Evolutionary conservation across 2,113 vertebrate species (phyloP), one percentile per base, ranked within the genome.

Genomic region (Istiophorus platypterus): DNA sequence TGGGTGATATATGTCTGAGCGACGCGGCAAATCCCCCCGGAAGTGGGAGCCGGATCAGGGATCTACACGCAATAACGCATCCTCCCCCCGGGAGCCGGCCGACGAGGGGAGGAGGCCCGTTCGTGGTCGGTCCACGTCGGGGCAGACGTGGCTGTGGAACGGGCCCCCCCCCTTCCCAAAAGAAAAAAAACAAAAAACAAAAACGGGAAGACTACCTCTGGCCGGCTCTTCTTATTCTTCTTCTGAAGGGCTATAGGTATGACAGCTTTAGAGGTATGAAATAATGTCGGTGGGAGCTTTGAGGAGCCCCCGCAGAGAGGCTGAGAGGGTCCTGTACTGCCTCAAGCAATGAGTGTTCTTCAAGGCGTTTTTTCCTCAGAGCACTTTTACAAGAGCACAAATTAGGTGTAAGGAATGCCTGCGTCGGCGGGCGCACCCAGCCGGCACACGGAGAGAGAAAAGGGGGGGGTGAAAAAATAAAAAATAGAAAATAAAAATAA

Each of bases 311-410:
- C 62, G 82, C 84, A 78, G 88, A 85, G 80, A 85, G 84, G 85
- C 89, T 82, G 88, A 89, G 89, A 84, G 88, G 91, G 85, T 87
- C 91, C 90, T 88, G 90, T 85, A 87, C 84, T 37, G 91, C 92
- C 91, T 88, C 78, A 0, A 91, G 91, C 91, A 80, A 91, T 68
- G 39, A 87, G 71, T 84, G 88, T 87, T 87, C 90, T 90, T 92
- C 91, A 87, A 91, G 90, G 86, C 83, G n/a, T n/a, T n/a, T 86
- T 72, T 72, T 89, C 87, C 90, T 90, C 86, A 59, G 66, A 92
- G 81, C 88, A 80, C 89, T 93, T 90, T 90, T 82, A 93, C 91
- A 89, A 88, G 87, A 91, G 85, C 84, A 79, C 91, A 92, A 93
- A 94, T 90, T 91, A 91, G 84, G 84, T 81, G 83, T 78, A 72